Evolutionary conservation across 2,113 vertebrate genomes (phyloP).

Genomic region (Aythya baeri): DNA sequence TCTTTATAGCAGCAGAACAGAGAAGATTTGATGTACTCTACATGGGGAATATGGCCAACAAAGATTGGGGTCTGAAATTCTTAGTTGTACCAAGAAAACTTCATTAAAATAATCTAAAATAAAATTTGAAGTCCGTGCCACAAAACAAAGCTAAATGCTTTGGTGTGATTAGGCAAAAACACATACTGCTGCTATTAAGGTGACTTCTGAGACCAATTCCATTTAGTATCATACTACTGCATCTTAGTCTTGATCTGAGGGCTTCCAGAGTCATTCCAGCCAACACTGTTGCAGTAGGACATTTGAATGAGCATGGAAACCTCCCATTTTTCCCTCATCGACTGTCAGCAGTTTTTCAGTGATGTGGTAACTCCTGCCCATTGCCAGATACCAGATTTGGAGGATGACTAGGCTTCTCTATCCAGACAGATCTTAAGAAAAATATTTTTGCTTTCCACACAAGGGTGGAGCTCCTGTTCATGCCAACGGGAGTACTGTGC

Average conservation of each 20-base stretch:
- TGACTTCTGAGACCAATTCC: neutral
- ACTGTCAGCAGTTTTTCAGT: neutral
- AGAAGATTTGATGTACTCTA: neutral
- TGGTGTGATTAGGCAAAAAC: neutral
- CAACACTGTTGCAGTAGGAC: neutral
- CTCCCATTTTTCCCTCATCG: neutral
- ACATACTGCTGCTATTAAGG: neutral
- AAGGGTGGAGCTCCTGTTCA: constrained; percentile 11
- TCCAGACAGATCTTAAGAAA: neutral
- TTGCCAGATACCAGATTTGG: neutral
- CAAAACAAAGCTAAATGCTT: neutral
- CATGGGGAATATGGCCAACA: neutral
- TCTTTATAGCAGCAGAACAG: neutral
- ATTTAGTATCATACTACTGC: neutral
- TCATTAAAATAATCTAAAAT: neutral
- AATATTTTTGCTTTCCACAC: neutral
- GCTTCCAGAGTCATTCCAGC: neutral
- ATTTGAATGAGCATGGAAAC: neutral
- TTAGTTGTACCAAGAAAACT: neutral
- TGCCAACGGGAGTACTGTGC: neutral
- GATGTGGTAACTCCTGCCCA: neutral
- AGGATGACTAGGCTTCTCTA: neutral
- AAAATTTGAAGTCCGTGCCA: neutral
- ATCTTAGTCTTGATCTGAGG: neutral
- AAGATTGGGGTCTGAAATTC: neutral